Evolutionary conservation across 2,888 invertebrate genomes (phyloP).

Genomic region (Phania funesta): DNA sequence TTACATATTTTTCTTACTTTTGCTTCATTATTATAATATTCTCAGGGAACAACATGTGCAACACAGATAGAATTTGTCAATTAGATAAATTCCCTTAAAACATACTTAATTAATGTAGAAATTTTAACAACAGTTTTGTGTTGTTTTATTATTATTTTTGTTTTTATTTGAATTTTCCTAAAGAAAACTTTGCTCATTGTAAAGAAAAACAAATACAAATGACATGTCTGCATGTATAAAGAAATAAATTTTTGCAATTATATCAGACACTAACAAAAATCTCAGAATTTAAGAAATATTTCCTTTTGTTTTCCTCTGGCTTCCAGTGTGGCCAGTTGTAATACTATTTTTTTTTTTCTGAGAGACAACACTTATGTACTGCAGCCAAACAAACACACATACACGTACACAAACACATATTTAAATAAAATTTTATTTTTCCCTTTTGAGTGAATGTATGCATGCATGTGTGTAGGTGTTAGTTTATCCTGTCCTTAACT

Average conservation of each 20-base stretch:
- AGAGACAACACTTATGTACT: neutral
- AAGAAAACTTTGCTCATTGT: slow-evolving; percentile 47
- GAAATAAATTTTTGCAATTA: neutral
- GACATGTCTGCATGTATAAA: neutral
- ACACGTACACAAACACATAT: neutral
- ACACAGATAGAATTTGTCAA: slow-evolving; percentile 61
- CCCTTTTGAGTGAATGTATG: neutral
- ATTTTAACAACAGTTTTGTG: slow-evolving; percentile 52
- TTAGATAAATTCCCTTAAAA: slow-evolving; percentile 68
- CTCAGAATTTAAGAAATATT: slow-evolving; percentile 23
- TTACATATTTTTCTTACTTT: neutral
- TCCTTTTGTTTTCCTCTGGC: slow-evolving; percentile 3
- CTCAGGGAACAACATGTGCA: slow-evolving; percentile 47
- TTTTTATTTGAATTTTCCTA: neutral
- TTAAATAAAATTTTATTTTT: slow-evolving; percentile 9
- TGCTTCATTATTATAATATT: slow-evolving; percentile 15
- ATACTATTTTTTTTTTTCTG: slow-evolving; percentile 13
- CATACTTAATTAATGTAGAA: slow-evolving; percentile 66
- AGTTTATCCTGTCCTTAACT: slow-evolving; percentile 13
- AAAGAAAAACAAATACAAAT: neutral
- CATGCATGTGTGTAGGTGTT: slow-evolving; percentile 23
- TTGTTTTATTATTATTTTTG: neutral
- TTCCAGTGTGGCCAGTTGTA: slow-evolving; percentile 30
- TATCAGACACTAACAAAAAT: slow-evolving; percentile 9
- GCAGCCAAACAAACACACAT: neutral